Evolutionary conservation across 2,113 vertebrate genomes (phyloP), one percentile per base, ranked within the genome.

Genomic region (Carassius carassius): DNA sequence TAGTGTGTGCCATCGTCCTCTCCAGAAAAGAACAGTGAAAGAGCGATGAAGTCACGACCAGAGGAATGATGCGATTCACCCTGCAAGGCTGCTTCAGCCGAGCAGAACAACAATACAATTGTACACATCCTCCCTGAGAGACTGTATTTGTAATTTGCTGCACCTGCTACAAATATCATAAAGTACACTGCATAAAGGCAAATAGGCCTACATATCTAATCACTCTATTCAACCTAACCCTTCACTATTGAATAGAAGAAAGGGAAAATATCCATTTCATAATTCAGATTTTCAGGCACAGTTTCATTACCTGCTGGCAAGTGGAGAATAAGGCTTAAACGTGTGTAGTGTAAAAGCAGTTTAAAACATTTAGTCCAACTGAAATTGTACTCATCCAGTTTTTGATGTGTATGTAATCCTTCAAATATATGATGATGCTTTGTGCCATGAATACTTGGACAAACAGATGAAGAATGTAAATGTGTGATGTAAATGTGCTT

Each of bases 11-110:
- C 86, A 74, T 44, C 51, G 49, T 69, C 70, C 80, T 58, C 60
- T 69, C 23, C 58, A 81, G 41, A 81, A 65, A 85, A 78, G 25
- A 85, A 51, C 37, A 65, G 80, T 23, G 58, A 51, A 32, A 62
- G 77, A 83, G 8, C 35, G 25, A 78, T 70, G 44, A 37, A 67
- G 70, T 70, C 25, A 41, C 4, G 73, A 73, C 9, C 9, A 37
- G 49, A 11, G 41, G 19, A 83, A 62, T 51, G 78, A 29, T 12
- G 37, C 25, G 1, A 67, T 65, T 67, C 60, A 44, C 13, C 23
- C 16, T 12, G 32, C 35, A 19, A 11, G 67, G 17, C 32, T 69
- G 58, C 29, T 21, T n/a, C 47, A 47, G 44, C 73, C 41, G 17
- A 63, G 4, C 23, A 47, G 44, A 81, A 81, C 37, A 79, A 79